Evolutionary conservation across 2,113 vertebrate species (phyloP).

Genomic region (Urocynchramus pylzowi): DNA sequence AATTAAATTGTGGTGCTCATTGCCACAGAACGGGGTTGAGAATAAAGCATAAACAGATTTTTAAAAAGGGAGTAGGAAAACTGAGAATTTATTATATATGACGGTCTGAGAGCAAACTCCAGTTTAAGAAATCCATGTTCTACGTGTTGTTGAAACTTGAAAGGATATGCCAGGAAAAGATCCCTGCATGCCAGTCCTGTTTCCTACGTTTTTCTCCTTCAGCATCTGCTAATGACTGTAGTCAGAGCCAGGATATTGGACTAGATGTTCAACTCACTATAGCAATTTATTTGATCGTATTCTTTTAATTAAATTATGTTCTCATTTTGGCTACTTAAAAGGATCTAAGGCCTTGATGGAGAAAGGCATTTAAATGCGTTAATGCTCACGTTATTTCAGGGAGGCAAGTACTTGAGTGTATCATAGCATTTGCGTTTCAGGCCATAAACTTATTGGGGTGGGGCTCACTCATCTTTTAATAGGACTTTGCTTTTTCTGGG

Average conservation of each 20-base stretch:
- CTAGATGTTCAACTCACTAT: conserved; percentile 4
- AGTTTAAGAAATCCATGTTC: background rate
- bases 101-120: background rate
- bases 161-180: background rate
- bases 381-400: background rate
- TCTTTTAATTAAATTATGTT: conserved; percentile 39
- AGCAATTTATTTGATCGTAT: conserved; percentile 5
- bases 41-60: background rate
- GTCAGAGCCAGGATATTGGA: conserved; percentile 25
- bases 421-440: background rate
- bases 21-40: background rate
- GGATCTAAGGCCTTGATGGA: background rate
- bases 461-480: background rate
- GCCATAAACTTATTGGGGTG: background rate
- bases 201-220: background rate
- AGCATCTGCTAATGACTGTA: background rate
- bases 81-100: background rate
- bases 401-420: background rate
- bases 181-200: background rate
- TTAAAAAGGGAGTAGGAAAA: background rate
- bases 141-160: background rate
- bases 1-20: background rate
- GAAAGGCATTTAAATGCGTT: background rate
- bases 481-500: background rate
- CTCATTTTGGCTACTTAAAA: conserved; percentile 32